A percentile compares a stretch with the other conserved stretches of the same genome.
phyloP scores from a whole-genome alignment of 2,113 vertebrate species.

The Numenius arquata region DNA sequence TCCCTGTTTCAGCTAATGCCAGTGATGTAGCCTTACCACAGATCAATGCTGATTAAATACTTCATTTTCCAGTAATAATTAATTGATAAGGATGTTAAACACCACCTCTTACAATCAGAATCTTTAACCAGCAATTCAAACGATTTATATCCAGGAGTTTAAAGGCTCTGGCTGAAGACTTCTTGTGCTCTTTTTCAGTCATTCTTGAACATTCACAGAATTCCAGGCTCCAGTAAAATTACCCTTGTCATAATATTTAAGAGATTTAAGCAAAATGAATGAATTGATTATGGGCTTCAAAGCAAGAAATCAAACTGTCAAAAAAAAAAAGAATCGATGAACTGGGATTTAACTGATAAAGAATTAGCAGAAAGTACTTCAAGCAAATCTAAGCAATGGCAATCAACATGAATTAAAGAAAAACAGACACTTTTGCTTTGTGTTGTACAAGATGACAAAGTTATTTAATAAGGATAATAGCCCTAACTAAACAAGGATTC shows the following conservation, averaged over 20 bases:
- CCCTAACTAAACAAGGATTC: not conserved
- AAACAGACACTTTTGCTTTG: not conserved
- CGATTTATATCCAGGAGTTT: not conserved
- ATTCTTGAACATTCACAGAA: not conserved
- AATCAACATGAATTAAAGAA: not conserved
- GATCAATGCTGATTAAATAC: slow-evolving; percentile 36
- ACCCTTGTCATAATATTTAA: not conserved
- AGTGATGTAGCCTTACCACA: not conserved
- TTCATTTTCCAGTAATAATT: slow-evolving; percentile 16
- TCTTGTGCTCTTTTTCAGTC: not conserved
- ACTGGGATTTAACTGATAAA: not conserved
- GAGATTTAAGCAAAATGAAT: not conserved
- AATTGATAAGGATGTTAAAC: slow-evolving; percentile 21
- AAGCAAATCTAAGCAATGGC: not conserved
- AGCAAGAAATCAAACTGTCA: not conserved
- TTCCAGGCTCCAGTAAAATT: not conserved
- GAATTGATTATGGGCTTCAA: not conserved
- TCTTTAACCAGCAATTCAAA: not conserved
- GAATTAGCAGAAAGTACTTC: not conserved
- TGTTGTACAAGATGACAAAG: not conserved
- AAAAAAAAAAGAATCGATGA: not conserved
- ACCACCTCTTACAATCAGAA: not conserved
- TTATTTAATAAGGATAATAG: not conserved
- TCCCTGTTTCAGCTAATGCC: not conserved
- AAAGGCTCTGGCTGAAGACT: not conserved